These are phyloP conservation scores for Polydrusus pterygomalis DNA, from an alignment of 2,888 invertebrate genomes.

Conservation along the genomic window DNA sequence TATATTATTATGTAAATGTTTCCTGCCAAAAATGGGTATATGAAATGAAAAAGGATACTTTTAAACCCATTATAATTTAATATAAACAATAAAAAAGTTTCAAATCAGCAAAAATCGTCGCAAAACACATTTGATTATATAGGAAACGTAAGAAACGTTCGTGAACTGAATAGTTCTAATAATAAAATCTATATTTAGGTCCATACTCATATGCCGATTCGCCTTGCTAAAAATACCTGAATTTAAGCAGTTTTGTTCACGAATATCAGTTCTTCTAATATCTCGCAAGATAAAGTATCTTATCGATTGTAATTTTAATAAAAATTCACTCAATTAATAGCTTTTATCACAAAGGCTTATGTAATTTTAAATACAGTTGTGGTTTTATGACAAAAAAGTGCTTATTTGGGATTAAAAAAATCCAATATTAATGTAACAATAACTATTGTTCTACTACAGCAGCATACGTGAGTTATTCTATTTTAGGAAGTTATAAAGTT, in stretches of 20 bases:
- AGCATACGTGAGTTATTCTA: background rate
- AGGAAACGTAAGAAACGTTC: conserved; percentile 29
- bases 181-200: conserved; percentile 54
- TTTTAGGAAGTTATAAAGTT: conserved; percentile 10
- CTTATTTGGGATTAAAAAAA: background rate
- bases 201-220: conserved; percentile 50
- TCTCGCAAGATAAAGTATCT: conserved; percentile 23
- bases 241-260: conserved; percentile 52
- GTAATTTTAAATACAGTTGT: background rate
- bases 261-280: conserved; percentile 45
- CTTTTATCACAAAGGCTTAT: background rate
- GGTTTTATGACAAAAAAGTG: background rate
- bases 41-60: no score
- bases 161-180: conserved; percentile 53
- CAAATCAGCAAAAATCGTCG: conserved; percentile 6
- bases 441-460: conserved; percentile 2
- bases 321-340: background rate
- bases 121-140: background rate
- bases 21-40: no score
- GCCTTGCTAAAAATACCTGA: conserved; percentile 53
- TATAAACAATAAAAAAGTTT: background rate
- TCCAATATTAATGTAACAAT: conserved; percentile 5
- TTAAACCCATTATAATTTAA: background rate
- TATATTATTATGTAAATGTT: no score
- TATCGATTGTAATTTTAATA: conserved; percentile 1